A percentile compares a stretch with the other conserved stretches of the same genome.
Evolutionary conservation across 1,140 invertebrate genomes (phyloP).

Genomic region (Micrasema longulum): DNA sequence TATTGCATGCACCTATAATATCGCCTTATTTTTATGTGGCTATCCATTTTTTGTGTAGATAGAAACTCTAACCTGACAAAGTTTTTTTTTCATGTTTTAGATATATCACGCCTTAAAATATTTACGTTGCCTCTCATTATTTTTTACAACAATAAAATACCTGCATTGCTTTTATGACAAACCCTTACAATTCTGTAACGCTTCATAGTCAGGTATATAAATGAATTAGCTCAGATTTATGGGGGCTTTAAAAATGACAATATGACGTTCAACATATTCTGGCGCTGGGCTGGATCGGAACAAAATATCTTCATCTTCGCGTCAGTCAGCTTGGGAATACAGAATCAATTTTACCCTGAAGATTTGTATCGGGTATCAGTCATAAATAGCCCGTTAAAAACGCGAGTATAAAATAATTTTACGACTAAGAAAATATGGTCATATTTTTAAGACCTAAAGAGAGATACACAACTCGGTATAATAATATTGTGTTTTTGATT

Average conservation of each 20-base stretch:
- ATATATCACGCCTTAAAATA: too few species aligned
- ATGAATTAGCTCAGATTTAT: conserved; percentile 40
- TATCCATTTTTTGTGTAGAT: too few species aligned
- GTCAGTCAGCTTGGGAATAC: too few species aligned
- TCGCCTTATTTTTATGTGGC: too few species aligned
- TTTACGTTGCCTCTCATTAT: neutral
- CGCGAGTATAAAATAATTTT: conserved; percentile 35
- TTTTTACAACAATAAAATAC: neutral
- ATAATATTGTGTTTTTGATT: conserved; percentile 3
- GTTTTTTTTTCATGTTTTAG: too few species aligned
- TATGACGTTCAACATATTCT: conserved; percentile 27
- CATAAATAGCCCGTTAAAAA: conserved; percentile 42
- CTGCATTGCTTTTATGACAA: conserved; percentile 21
- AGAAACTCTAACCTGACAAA: too few species aligned
- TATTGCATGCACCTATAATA: too few species aligned
- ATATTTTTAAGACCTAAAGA: conserved; percentile 16
- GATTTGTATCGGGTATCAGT: conserved; percentile 37
- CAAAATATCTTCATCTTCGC: conserved; percentile 35
- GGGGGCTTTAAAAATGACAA: conserved; percentile 41
- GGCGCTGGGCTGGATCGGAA: neutral
- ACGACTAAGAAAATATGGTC: conserved; percentile 40
- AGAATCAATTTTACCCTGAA: conserved; percentile 18
- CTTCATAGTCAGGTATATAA: conserved; percentile 20
- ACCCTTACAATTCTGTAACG: conserved; percentile 13
- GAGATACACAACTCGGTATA: neutral